Base-by-base conservation (phyloP, 1,140 invertebrate genomes). In the Drosophila grimshawi region DNA sequence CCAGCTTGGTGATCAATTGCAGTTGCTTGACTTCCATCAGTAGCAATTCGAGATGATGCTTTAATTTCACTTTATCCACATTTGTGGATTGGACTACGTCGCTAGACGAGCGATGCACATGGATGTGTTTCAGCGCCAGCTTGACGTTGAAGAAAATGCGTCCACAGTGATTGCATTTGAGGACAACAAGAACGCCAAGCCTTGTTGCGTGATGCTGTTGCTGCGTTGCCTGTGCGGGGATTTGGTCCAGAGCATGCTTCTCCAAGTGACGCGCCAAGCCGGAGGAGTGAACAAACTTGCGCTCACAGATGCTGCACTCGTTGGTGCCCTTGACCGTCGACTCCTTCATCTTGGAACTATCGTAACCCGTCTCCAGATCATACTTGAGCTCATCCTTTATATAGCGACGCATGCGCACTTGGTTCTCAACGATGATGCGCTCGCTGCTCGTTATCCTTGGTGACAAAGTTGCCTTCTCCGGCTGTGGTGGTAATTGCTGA, bases 211-310 rank as follows among this genome's bases (percentile, higher is more conserved):
- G 27, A 2, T 37, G 60, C 27, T 76, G 41, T 4, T 72, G 72
- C 3, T 56, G 3, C 35, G 5, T 80, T 0, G 48, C 33, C 37
- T 72, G 68, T 0, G 67, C 59, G 2, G 91, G 82, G 27, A 92
- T 86, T 3, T 83, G 51, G 30, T 92, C 90, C 27, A 92, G 43
- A 2, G 83, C 81, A 71, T 92, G 92, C 65, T 92, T 92, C 52
- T 92, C 92, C 86, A 92, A 90, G 70, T 92, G 92, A 7, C 92
- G 81, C 19, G 75, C 69, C 30, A 92, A n/a, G 8, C 92, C 92
- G 0, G 92, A 92, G 32, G 86, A 76, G 61, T 92, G 92, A 0
- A 92, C 92, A 51, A 92, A 92, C 59, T 92, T 91, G 4, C 91
- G 85, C 7, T 92, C 91, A 45, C 92, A 92, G n/a, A 91, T 74